Base-by-base conservation (phyloP, 2,888 invertebrate genomes). In the Darwinula stevensoni region DNA sequence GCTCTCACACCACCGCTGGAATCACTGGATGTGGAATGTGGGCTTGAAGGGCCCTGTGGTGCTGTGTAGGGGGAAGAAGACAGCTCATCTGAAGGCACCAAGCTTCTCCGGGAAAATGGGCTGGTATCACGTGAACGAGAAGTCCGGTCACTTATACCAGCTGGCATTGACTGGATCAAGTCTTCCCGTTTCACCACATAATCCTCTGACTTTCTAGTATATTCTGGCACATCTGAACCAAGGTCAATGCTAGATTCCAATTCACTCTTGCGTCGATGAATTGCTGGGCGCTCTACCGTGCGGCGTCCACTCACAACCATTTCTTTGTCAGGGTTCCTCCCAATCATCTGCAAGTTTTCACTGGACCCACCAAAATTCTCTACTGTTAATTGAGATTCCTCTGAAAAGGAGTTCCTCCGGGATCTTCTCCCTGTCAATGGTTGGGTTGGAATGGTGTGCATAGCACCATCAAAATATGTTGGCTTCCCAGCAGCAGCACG, bases 291-390 rank as follows among this genome's bases (percentile, higher is more conserved):
- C 6, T 22, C 22, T n/a, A 22, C 22, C 22, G 22, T n/a, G 6
- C 9, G 9, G 6, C 22, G 22, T 22, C 22, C 22, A 6, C 9
- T 9, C 22, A n/a, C n/a, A 6, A n/a, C n/a, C 29, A 55, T 52
- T 43, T 72, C 71, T 52, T 74, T 74, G 51, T 78, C 78, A 0
- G 71, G 72, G 53, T 74, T 72, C 36, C 68, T 58, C 1, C 75
- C 75, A 15, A 38, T 37, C 48, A 74, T 72, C 54, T 75, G 74
- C 41, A 80, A 51, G 42, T 78, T 67, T 51, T 82, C 80, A 57
- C 78, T 78, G 39, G 75, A 75, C 35, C 82, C 82, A 30, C 82
- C 80, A 51, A 82, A 80, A 56, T 82, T 82, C 56, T 82, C 82
- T 34, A 80, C 72, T 0, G 80, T 82, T 41, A 82, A 58, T 50